Evolutionary conservation across 1,140 invertebrate genomes (phyloP), one percentile per base, ranked within the genome.

Genomic region (Orussus abietinus): DNA sequence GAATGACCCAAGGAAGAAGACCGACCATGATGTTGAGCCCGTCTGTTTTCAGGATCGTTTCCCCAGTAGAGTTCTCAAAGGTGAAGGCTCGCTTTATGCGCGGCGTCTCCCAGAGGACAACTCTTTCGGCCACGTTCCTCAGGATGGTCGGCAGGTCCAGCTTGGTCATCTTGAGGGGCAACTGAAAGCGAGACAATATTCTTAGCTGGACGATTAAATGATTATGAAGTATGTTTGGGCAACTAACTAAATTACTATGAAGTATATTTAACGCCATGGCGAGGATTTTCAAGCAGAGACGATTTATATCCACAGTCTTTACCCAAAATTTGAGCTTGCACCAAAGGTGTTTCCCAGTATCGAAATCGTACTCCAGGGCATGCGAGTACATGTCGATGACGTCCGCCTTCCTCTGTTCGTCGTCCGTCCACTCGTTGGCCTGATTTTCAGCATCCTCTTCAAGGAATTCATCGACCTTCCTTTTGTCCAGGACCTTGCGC

Each of bases 21-120:
- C 66, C 72, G 70, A 84, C 84, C 41, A 80, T 70, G 45, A 98
- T 86, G 64, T 98, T 98, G 10, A 97, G 87, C 3, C 96, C 96
- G 61, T 98, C 94, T 1, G 95, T 98, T 68, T 92, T 92, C 1
- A 96, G 67, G 32, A 84, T 78, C 32, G 83, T 70, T 14, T 78
- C 71, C 3, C 62, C 64, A 37, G 79, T 60, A 15, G 66, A 61
- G 53, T 80, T 80, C 77, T 80, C 76, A 49, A 80, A 84, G 2
- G 79, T 82, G 41, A 96, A 90, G 3, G 90, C 91, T 37, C 86
- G 77, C 61, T 83, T 89, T 28, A 98, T 94, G 19, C 82, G 77
- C 5, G 82, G 80, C 1, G 90, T 82, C 72, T 94, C 80, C 64
- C 86, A 82, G 4, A 98, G 78, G 3, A 96, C 75, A 20, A 85